A percentile compares a stretch with the other conserved stretches of the same genome.
Evolutionary conservation across 2,113 vertebrate species (phyloP).

Genomic region (Ranitomeya variabilis): DNA sequence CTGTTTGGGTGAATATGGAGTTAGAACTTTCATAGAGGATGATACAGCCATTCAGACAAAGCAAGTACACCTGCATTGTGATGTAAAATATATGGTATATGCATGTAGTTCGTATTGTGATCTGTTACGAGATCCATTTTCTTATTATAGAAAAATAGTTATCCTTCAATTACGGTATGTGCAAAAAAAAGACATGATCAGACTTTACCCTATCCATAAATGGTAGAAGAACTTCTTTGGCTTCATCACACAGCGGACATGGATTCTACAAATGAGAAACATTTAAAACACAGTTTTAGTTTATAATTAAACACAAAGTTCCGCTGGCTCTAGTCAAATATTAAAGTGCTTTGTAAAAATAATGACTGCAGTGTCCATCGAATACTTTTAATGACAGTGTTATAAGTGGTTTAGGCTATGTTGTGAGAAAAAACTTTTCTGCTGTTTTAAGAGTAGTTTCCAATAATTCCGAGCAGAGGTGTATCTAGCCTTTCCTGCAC

Average conservation of each 20-base stretch:
- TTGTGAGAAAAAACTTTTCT: too few relatives aligned
- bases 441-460: not conserved
- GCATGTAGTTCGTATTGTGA: too few relatives aligned
- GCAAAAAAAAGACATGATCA: not conserved
- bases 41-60: too few relatives aligned
- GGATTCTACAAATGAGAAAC: conserved; percentile 69
- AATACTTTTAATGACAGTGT: too few relatives aligned
- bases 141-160: not conserved
- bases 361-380: too few relatives aligned
- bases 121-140: not conserved
- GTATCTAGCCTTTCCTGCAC: too few relatives aligned
- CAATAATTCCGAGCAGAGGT: too few relatives aligned
- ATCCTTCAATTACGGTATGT: not conserved
- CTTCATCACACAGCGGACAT: conserved; percentile 85
- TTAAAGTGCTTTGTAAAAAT: not conserved
- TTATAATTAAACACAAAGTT: not conserved
- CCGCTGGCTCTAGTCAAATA: not conserved
- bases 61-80: too few relatives aligned
- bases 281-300: not conserved
- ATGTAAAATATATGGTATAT: too few relatives aligned
- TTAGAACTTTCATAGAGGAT: too few relatives aligned
- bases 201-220: conserved; percentile 78
- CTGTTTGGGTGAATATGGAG: too few relatives aligned
- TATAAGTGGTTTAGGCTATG: too few relatives aligned
- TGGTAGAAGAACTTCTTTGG: conserved; percentile 79